phyloP scores from a whole-genome alignment of 2,113 vertebrate species.

The Limnothrissa miodon region DNA sequence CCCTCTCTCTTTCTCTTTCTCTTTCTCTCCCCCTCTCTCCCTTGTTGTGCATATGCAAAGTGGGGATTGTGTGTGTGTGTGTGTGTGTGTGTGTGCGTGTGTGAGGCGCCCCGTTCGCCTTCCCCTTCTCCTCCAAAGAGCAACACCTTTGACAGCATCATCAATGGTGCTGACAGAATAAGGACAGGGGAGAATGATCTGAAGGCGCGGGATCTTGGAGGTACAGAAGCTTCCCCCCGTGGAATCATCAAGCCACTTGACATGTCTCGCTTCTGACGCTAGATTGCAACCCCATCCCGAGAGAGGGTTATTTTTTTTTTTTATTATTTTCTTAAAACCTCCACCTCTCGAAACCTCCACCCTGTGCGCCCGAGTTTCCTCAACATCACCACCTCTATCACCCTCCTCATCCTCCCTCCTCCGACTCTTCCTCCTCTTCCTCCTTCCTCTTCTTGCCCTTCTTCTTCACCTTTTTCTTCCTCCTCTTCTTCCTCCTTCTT shows the following conservation, averaged over 20 bases:
- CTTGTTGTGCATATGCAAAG: conserved; percentile 76
- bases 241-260: conserved; percentile 75
- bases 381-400: conserved; percentile 6
- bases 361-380: background rate
- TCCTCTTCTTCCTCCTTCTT: conserved; percentile 39
- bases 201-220: conserved; percentile 66
- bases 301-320: conserved; percentile 61
- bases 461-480: conserved; percentile 33
- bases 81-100: background rate
- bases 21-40: conserved; percentile 9
- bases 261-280: conserved; percentile 66
- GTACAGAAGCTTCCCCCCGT: conserved; percentile 34
- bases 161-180: conserved; percentile 79
- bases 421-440: conserved; percentile 48
- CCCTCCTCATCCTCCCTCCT: conserved; percentile 34
- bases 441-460: background rate
- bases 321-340: no score
- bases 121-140: conserved; percentile 70
- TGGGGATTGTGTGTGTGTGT: conserved; percentile 55
- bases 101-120: conserved; percentile 20
- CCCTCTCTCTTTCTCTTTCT: background rate
- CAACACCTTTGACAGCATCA: conserved; percentile 76
- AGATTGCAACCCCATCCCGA: conserved; percentile 70
- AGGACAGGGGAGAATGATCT: conserved; percentile 77
- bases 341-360: no score